Base-by-base conservation (phyloP, 2,888 invertebrate species). In the Prosapia bicincta region DNA sequence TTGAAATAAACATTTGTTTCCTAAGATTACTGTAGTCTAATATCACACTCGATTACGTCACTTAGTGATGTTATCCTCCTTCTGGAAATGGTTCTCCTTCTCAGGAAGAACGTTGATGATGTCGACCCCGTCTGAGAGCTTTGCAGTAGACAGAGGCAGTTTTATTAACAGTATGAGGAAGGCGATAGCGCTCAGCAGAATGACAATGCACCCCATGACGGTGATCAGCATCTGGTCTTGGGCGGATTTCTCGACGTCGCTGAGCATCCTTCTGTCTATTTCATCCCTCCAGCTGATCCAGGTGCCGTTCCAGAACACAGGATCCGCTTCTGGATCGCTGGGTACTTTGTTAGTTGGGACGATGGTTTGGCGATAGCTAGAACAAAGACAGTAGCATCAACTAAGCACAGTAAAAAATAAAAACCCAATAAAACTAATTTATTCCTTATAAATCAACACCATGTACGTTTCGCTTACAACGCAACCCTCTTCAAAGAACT, bases 241-340 rank as follows among this genome's bases (percentile, higher is more conserved):
- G 5, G n/a, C 54, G 2, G 54, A 20, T n/a, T 54, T 20, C 86
- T 28, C 85, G 80, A 88, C 80, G 79, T 77, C 78, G 74, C 76
- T 80, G 78, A 74, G 1, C 10, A 26, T 74, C 20, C 77, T 76
- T 32, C 78, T 71, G 38, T 80, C 79, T 1, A 69, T 65, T 25
- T 38, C 26, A 26, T 80, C 80, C 32, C 77, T 74, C 90, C 90
- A 90, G 79, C 85, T 86, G 0, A 85, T 85, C 90, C 90, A 91
- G 0, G 87, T 86, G 71, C 86, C 85, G 72, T 88, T 86, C 85
- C 88, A 89, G 6, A 84, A 80, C 0, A 80, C 80, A 0, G 90
- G 90, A 83, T 90, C 85, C 0, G 88, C 86, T 0, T 83, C 84
- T 0, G 85, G 83, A 78, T 88, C 87, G 0, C 83, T 80, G 0